Conservation (phyloP, 2,797 vertebrate species). For the Acrossocheilus fasciatus region DNA sequence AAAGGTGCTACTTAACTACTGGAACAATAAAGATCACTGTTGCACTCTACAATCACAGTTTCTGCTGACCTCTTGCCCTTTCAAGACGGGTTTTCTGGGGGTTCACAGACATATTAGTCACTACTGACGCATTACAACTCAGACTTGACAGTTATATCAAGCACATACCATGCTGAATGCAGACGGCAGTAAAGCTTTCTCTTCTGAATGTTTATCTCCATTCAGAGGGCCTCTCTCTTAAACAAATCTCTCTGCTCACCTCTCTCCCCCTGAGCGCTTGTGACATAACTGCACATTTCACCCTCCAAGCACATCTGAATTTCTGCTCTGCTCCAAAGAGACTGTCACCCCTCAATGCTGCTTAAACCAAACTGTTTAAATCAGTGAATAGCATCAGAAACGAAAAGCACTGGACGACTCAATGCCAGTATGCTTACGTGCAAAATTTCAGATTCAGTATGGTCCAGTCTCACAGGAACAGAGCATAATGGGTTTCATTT, state of each 20-base stretch:
- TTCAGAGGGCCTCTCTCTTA: conserved; percentile 38
- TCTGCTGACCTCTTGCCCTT: not conserved
- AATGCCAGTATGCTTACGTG: conserved; percentile 33
- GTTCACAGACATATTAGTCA: conserved; percentile 9
- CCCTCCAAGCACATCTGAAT: conserved; percentile 39
- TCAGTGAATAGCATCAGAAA: conserved; percentile 37
- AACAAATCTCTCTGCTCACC: conserved; percentile 39
- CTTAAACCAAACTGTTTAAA: conserved; percentile 38
- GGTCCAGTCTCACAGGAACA: conserved; percentile 24
- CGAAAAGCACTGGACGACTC: not conserved
- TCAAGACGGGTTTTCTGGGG: not conserved
- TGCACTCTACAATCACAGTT: not conserved
- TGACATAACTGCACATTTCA: conserved; percentile 35
- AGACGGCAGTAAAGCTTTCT: conserved; percentile 26
- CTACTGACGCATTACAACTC: not conserved
- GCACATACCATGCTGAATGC: conserved; percentile 12
- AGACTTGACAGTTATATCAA: not conserved
- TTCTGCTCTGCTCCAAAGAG: conserved; percentile 22
- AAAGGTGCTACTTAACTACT: not conserved
- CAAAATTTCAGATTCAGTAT: conserved; percentile 36
- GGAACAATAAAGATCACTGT: not conserved
- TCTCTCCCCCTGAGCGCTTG: conserved; percentile 12
- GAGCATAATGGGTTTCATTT: conserved; percentile 41
- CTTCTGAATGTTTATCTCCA: conserved; percentile 29
- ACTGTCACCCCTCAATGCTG: conserved; percentile 21